Conservation (phyloP, 2,113 vertebrate genomes). For the Anthoscopus minutus region DNA sequence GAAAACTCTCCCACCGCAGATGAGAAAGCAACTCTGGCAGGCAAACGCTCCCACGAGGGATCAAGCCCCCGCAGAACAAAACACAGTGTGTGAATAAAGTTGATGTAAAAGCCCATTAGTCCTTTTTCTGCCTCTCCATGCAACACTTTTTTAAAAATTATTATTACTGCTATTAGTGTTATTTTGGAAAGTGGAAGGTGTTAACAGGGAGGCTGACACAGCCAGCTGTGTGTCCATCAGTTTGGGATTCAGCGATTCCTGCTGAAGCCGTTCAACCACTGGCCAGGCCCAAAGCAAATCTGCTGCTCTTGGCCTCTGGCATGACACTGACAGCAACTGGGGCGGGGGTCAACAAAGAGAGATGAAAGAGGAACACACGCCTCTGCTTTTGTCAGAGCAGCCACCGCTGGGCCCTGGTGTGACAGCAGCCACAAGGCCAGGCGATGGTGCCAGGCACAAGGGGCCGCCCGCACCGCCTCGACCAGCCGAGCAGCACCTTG, state of each 20-base stretch:
- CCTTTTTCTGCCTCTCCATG: not conserved
- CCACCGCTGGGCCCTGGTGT: conserved; percentile 9
- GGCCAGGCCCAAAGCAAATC: conserved; percentile 56
- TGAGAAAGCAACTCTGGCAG: not conserved
- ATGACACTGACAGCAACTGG: conserved; percentile 31
- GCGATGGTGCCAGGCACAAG: conserved; percentile 10
- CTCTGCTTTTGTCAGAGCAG: conserved; percentile 62
- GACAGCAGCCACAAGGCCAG: conserved; percentile 64
- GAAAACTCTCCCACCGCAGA: not conserved
- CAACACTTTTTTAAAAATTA: not conserved
- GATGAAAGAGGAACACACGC: conserved; percentile 66
- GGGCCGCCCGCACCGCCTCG: conserved; percentile 35
- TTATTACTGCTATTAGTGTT: not conserved
- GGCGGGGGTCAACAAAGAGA: conserved; percentile 33
- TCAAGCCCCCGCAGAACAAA: not conserved
- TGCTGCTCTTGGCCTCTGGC: conserved; percentile 40
- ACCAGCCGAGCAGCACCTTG: conserved; percentile 66
- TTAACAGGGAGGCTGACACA: not conserved
- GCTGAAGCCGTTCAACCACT: not conserved
- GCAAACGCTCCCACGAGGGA: not conserved
- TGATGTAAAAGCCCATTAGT: not conserved
- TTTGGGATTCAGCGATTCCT: conserved; percentile 7
- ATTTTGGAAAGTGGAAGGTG: not conserved
- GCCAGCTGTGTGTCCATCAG: not conserved
- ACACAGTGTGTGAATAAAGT: not conserved